Percentiles rank a stretch among this genome's conserved stretches.
These are phyloP conservation scores for Calcarius ornatus DNA, from an alignment of 2,113 vertebrate genomes.

Conservation along the genomic window DNA sequence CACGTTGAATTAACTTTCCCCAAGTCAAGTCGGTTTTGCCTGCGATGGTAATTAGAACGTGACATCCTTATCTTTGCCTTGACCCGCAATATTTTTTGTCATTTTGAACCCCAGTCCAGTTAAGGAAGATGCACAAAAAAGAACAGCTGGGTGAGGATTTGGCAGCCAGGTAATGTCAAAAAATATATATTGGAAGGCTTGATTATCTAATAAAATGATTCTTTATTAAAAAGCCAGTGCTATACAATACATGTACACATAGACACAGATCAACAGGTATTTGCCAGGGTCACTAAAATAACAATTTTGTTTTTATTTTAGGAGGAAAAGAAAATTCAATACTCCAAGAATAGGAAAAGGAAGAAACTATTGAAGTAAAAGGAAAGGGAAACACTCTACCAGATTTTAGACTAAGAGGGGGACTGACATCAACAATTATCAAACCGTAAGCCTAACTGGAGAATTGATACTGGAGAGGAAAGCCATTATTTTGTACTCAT, in stretches of 20 bases:
- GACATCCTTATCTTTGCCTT: neutral
- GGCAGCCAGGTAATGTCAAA: neutral
- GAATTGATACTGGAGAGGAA: neutral
- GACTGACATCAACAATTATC: neutral
- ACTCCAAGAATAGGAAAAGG: neutral
- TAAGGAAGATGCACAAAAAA: neutral
- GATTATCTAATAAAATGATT: neutral
- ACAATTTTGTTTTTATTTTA: neutral
- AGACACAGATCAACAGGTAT: neutral
- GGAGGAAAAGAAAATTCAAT: neutral
- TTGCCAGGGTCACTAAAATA: neutral
- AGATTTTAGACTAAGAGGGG: neutral
- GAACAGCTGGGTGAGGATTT: neutral
- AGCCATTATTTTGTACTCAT: neutral
- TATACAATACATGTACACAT: neutral
- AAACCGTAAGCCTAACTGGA: neutral
- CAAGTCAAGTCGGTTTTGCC: neutral
- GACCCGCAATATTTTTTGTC: neutral
- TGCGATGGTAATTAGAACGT: neutral
- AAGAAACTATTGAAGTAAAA: neutral
- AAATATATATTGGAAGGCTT: neutral
- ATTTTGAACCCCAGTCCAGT: neutral
- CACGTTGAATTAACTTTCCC: neutral
- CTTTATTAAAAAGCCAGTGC: neutral
- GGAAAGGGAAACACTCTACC: neutral